Evolutionary conservation across 2,113 vertebrate genomes (phyloP), one percentile per base, ranked within the genome.

Genomic region (Cephalopterus ornatus): DNA sequence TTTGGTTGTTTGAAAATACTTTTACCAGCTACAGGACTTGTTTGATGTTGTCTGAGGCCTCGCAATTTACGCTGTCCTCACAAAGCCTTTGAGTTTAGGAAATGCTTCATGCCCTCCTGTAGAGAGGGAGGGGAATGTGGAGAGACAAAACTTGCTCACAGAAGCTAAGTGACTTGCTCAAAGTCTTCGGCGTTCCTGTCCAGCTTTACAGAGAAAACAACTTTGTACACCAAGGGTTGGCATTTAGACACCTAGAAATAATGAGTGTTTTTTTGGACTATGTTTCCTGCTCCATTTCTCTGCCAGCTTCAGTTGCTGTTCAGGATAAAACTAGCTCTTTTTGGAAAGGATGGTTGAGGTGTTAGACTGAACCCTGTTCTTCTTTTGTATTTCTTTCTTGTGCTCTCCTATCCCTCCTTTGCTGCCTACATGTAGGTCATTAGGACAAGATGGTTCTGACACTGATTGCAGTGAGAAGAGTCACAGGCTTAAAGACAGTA

Each of bases 1-100:
- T 88, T 77, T 77, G 56, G 41, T 78, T 75, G 55, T n/a, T 90
- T 93, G 59, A 84, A 92, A 66, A 20, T 46, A 30, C 27, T 62
- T 18, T 53, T 72, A 33, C 20, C 63, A 6, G 53, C 86, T 74
- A 18, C 33, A 65, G 56, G 39, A 56, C 24, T 71, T 63, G 14
- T 67, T 71, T 95, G 52, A 33, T 70, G 9, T 52, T 85, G 85
- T 95, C 56, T 72, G 56, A 81, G 5, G 4, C 12, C 61, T 72
- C 77, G 20, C 39, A 77, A 49, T 91, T 88, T 92, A 82, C 88
- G n/a, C 41, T 82, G 3, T 79, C 67, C 58, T 89, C 30, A 39
- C 18, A 46, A 85, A 79, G 68, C n/a, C n/a, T 88, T 80, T 77
- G 47, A 33, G n/a, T 59, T 86, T 65, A 46, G 61, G 61, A 90